A percentile compares a stretch with the other conserved stretches of the same genome.
Conservation (phyloP, 2,888 invertebrate species). For the Microdon myrmicae region DNA sequence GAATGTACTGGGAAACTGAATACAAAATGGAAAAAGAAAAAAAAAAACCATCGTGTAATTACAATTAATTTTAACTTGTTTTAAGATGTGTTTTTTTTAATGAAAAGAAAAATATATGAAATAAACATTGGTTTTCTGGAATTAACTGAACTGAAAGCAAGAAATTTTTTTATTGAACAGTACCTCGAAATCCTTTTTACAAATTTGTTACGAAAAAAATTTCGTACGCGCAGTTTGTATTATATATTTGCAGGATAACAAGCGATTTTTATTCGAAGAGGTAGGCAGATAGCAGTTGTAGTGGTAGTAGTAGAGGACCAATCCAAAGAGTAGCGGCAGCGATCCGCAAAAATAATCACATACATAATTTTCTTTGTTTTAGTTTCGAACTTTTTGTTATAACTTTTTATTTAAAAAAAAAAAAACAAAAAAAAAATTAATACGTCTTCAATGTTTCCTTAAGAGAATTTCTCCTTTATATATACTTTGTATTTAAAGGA, state of each 20-base stretch:
- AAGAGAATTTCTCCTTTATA: too few species aligned
- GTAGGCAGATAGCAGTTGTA: slow-evolving; percentile 40
- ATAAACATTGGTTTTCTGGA: slow-evolving; percentile 56
- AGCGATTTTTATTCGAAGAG: slow-evolving; percentile 47
- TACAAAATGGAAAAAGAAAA: slow-evolving; percentile 10
- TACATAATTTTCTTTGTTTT: slow-evolving; percentile 55
- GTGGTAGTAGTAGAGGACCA: slow-evolving; percentile 60
- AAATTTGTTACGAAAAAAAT: slow-evolving; percentile 41
- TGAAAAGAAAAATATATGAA: slow-evolving; percentile 3
- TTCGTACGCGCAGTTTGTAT: slow-evolving; percentile 45
- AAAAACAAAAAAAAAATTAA: background rate
- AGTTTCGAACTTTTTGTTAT: slow-evolving; percentile 46
- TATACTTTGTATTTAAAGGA: slow-evolving; percentile 6
- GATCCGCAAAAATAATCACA: slow-evolving; percentile 63
- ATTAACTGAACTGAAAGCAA: slow-evolving; percentile 56
- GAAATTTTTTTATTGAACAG: slow-evolving; percentile 57
- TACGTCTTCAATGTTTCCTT: too few species aligned
- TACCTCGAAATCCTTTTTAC: slow-evolving; percentile 68
- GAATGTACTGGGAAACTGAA: too few species aligned
- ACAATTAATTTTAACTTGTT: slow-evolving; percentile 28
- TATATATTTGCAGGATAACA: slow-evolving; percentile 50
- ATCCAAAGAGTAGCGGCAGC: slow-evolving; percentile 61
- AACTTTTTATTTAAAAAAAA: slow-evolving; percentile 10
- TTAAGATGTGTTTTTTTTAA: slow-evolving; percentile 23
- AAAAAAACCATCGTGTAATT: slow-evolving; percentile 3